Percentiles rank a stretch among this genome's conserved stretches.
Evolutionary conservation across 2,797 vertebrate species (phyloP).

Genomic region (Eurystomus glaucurus): DNA sequence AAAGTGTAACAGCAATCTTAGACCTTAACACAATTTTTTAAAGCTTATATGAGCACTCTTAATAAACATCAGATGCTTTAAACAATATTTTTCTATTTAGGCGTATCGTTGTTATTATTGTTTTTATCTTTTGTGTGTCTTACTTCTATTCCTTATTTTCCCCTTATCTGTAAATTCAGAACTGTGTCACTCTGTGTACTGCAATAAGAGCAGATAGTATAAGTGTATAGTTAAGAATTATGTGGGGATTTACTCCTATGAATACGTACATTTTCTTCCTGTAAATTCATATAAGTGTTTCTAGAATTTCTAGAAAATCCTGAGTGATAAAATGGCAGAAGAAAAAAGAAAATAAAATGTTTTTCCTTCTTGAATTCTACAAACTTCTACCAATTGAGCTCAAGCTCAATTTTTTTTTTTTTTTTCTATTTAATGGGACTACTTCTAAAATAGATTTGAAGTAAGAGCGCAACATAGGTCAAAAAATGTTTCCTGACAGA

Average conservation of each 20-base stretch:
- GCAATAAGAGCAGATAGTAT: not conserved
- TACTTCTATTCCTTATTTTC: not conserved
- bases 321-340: not conserved
- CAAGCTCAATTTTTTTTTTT: not conserved
- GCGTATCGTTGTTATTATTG: not conserved
- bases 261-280: not conserved
- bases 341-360: fast-evolving
- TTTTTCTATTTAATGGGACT: not conserved
- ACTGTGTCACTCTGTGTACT: not conserved
- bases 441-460: not conserved
- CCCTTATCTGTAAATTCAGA: not conserved
- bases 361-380: not conserved
- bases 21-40: not conserved
- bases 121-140: not conserved
- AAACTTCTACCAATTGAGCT: not conserved
- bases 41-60: not conserved
- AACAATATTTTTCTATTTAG: not conserved
- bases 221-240: not conserved
- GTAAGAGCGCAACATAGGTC: not conserved
- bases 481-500: not conserved
- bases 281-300: not conserved
- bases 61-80: not conserved
- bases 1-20: not conserved
- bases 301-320: not conserved
- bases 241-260: fast-evolving